phyloP scores from a whole-genome alignment of 2,797 vertebrate species.

The Meriones psammophilus region DNA sequence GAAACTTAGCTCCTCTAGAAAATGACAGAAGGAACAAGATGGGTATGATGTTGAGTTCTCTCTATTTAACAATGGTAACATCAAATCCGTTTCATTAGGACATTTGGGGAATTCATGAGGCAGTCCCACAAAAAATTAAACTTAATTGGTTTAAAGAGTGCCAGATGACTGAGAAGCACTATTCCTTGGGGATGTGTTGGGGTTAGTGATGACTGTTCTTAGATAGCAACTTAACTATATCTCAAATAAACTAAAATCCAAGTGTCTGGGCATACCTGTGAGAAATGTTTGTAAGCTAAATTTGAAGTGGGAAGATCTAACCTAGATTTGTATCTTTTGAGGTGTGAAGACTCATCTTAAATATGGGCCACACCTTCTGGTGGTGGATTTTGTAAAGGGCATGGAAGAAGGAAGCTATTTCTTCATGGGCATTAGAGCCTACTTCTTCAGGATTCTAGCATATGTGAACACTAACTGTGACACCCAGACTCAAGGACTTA shows the following conservation, averaged over 20 bases:
- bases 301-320: not conserved
- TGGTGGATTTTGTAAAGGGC: not conserved
- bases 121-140: too few species aligned
- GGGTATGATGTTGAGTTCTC: not conserved
- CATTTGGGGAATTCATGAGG: conserved; percentile 15
- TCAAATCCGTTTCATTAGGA: not conserved
- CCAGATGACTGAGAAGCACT: not conserved
- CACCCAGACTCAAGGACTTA: too few species aligned
- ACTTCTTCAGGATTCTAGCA: not conserved
- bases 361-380: not conserved
- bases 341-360: not conserved
- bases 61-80: conserved; percentile 39
- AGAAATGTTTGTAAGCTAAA: not conserved
- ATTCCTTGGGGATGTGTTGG: not conserved
- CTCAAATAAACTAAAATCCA: not conserved
- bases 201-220: not conserved
- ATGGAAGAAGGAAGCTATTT: not conserved
- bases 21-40: not conserved
- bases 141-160: too few species aligned
- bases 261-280: not conserved
- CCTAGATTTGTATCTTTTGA: not conserved
- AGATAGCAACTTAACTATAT: not conserved
- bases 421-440: not conserved
- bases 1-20: conserved; percentile 15
- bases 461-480: not conserved